phyloP scores from a whole-genome alignment of 2,797 vertebrate species.

The Rhinophrynus dorsalis region DNA sequence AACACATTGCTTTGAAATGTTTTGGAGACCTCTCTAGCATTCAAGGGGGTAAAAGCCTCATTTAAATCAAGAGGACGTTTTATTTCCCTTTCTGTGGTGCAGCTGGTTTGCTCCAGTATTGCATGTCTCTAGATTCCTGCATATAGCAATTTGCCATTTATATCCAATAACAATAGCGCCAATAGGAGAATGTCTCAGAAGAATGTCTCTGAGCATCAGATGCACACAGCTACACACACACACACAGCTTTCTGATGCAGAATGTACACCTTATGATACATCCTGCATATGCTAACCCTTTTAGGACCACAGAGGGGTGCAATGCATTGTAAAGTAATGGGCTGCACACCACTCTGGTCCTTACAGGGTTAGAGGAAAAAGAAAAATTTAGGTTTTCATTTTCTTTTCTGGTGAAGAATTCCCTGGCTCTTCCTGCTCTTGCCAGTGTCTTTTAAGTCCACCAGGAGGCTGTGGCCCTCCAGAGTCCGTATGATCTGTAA shows the following conservation, averaged over 20 bases:
- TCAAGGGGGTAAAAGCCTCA: too few relatives aligned
- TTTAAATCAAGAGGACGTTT: too few relatives aligned
- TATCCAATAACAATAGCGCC: slow-evolving; percentile 50
- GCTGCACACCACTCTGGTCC: slow-evolving; percentile 46
- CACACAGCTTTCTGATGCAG: slow-evolving; percentile 62
- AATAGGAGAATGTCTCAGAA: slow-evolving; percentile 65
- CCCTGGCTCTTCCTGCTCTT: slow-evolving; percentile 76
- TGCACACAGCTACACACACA: slow-evolving; percentile 61
- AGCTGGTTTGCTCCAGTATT: too few relatives aligned
- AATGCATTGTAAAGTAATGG: too few relatives aligned
- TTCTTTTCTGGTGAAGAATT: slow-evolving; percentile 89
- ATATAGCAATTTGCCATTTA: too few relatives aligned
- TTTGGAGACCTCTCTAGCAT: too few relatives aligned
- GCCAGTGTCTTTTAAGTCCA: slow-evolving; percentile 74
- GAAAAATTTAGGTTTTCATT: slow-evolving; percentile 83
- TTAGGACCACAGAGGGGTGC: too few relatives aligned
- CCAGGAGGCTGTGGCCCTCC: slow-evolving; percentile 62
- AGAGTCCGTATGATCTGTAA: slow-evolving; percentile 57
- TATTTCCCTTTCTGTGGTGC: too few relatives aligned
- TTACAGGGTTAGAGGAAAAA: slow-evolving; percentile 28
- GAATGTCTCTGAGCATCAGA: too few relatives aligned
- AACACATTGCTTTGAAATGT: too few relatives aligned
- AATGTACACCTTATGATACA: slow-evolving; percentile 72
- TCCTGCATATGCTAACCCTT: too few relatives aligned
- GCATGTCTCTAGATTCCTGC: too few relatives aligned